A percentile compares a stretch with the other conserved stretches of the same genome.
These are phyloP conservation scores for Drosophila ustulata DNA, from an alignment of 2,888 invertebrate species.

Conservation along the genomic window DNA sequence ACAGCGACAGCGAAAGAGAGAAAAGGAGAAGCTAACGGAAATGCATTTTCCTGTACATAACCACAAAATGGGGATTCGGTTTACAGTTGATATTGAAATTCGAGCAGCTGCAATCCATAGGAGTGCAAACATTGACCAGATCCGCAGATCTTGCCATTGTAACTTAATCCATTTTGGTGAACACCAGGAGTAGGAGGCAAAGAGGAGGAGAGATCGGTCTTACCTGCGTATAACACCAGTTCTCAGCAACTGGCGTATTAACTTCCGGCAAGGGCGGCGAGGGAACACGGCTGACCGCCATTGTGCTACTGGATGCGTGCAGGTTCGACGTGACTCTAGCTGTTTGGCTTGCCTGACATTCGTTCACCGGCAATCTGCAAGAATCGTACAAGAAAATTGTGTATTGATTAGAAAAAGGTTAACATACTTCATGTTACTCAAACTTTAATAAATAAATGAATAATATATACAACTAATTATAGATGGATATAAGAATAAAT, in stretches of 20 bases:
- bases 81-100: slow-evolving; percentile 56
- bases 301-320: slow-evolving; percentile 93
- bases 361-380: slow-evolving; percentile 91
- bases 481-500: too few species aligned
- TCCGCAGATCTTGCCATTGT: slow-evolving; percentile 22
- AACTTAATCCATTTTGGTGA: slow-evolving; percentile 55
- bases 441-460: too few species aligned
- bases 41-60: slow-evolving; percentile 58
- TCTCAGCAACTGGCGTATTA: slow-evolving; percentile 99
- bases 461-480: too few species aligned
- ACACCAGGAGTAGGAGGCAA: not conserved
- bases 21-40: slow-evolving; percentile 44
- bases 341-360: slow-evolving; percentile 92
- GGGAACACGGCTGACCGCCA: slow-evolving; percentile 98
- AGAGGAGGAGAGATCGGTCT: slow-evolving; percentile 48
- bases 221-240: slow-evolving; percentile 99
- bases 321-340: slow-evolving; percentile 94
- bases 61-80: slow-evolving; percentile 51
- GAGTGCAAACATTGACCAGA: slow-evolving; percentile 55
- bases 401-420: not conserved
- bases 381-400: not conserved
- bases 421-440: not conserved
- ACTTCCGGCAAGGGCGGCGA: slow-evolving; percentile 98
- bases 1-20: not conserved
- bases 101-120: slow-evolving; percentile 66